A percentile compares a stretch with the other conserved stretches of the same genome.
Conservation (phyloP, 2,888 invertebrate species). For the Meiosimyza decipiens region DNA sequence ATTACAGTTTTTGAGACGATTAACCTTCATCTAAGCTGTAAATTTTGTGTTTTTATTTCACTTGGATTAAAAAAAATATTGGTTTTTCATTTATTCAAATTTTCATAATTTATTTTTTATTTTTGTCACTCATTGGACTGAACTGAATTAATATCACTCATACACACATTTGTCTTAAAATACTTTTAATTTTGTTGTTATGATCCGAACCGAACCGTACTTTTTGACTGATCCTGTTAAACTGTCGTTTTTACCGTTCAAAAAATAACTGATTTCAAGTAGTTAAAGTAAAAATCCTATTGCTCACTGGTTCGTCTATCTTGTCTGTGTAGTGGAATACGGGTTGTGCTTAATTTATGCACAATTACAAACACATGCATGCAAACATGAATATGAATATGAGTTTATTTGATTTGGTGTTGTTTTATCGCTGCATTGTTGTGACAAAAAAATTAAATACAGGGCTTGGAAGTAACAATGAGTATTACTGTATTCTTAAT, state of each 20-base stretch:
- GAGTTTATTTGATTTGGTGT: constrained; percentile 21
- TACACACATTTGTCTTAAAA: neutral
- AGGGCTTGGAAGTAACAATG: too few relatives aligned
- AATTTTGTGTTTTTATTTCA: too few relatives aligned
- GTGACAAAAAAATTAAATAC: too few relatives aligned
- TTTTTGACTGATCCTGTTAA: constrained; percentile 2
- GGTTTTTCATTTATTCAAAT: too few relatives aligned
- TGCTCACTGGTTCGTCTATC: neutral
- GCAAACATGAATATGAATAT: neutral
- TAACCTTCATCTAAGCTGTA: too few relatives aligned
- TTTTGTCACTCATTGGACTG: neutral
- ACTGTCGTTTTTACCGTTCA: constrained; percentile 30
- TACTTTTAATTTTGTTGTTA: constrained; percentile 11
- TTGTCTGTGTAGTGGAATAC: too few relatives aligned
- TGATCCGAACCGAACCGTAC: constrained; percentile 11
- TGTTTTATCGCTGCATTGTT: too few relatives aligned
- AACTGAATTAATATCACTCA: constrained; percentile 9
- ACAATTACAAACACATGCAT: constrained; percentile 12
- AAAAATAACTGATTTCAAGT: constrained; percentile 18
- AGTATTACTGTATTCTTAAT: too few relatives aligned
- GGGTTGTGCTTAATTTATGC: constrained; percentile 19
- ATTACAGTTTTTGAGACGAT: too few relatives aligned
- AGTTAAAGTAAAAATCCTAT: neutral
- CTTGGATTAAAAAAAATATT: too few relatives aligned
- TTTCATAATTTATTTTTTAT: too few relatives aligned